Evolutionary conservation across 2,888 invertebrate species (phyloP), one percentile per base, ranked within the genome.

Genomic region (Dasypogon diadema): DNA sequence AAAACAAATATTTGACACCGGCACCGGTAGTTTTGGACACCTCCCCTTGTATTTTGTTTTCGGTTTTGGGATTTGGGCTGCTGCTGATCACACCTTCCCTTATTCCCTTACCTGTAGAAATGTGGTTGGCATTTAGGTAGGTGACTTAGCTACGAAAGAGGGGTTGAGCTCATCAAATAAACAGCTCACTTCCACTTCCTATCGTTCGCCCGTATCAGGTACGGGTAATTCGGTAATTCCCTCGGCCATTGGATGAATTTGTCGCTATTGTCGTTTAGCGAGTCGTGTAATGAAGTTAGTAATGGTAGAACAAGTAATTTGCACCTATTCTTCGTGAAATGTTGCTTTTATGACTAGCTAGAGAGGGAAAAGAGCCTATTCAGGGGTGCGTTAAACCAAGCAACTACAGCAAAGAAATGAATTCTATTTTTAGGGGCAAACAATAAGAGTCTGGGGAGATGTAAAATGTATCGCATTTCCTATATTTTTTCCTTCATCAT

Each of bases 61-160:
- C 46, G 14, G 42, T 65, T 65, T 65, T 10, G 22, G 14, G 42
- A 42, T 65, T 65, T 10, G 22, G 22, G 37, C 6, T 21, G 42
- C 30, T 65, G 46, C 22, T 22, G 37, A 42, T 65, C 46, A 34
- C 70, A 54, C 70, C 70, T 70, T 34, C 70, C 51, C 68, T 68
- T 18, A 18, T 30, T n/a, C 4, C n/a, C 37, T 70, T 51, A 34
- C 26, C 48, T 26, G 3, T 54, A 46, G 54, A 54, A 54, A 12
- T 70, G 70, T 54, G 46, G 65, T n/a, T 10, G 14, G 24, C 21
- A 42, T 21, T 37, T 34, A 18, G 18, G 10, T 5, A 30, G 42
- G 37, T 22, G 63, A 18, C 37, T 63, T 63, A 6, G 22, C 10
- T 42, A 6, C 21, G 21, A 6, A 12, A 2, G 24, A 10, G 46